Conservation (phyloP, 2,113 vertebrate genomes). For the Myiozetetes cayanensis region DNA sequence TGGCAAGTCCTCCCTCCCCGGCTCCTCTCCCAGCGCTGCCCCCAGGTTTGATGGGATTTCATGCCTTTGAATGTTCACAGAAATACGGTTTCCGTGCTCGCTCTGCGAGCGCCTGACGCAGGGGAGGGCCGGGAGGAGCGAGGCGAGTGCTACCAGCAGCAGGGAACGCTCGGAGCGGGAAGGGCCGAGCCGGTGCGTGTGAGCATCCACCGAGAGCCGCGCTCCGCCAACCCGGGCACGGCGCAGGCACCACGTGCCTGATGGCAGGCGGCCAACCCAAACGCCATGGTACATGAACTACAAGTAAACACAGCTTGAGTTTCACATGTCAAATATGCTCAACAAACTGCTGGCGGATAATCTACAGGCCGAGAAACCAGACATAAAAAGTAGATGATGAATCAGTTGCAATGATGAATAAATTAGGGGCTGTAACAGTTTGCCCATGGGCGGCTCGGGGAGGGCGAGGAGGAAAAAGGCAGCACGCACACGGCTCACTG, state of each 20-base stretch:
- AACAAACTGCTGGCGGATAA: slow-evolving; percentile 68
- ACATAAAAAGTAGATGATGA: slow-evolving; percentile 60
- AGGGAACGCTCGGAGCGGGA: background rate
- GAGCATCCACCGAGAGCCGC: slow-evolving; percentile 22
- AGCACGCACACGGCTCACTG: background rate
- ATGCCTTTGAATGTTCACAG: background rate
- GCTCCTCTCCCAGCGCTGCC: background rate
- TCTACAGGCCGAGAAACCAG: slow-evolving; percentile 66
- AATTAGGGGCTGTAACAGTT: slow-evolving; percentile 31
- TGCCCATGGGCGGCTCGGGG: background rate
- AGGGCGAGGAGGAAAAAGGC: background rate
- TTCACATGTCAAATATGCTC: slow-evolving; percentile 72
- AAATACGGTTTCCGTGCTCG: background rate
- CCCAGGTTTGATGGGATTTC: background rate
- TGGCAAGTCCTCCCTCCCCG: background rate
- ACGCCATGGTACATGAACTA: slow-evolving; percentile 70
- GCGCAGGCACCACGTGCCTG: slow-evolving; percentile 42
- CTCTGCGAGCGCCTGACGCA: background rate
- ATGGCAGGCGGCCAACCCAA: slow-evolving; percentile 63
- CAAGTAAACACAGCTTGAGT: slow-evolving; percentile 71
- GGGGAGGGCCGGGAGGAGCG: background rate
- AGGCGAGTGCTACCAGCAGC: background rate
- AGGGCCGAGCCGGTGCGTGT: background rate
- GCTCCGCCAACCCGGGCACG: slow-evolving; percentile 32
- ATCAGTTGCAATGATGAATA: slow-evolving; percentile 64